phyloP scores from a whole-genome alignment of 1,140 invertebrate genomes.

The Pristionchus pacificus region DNA sequence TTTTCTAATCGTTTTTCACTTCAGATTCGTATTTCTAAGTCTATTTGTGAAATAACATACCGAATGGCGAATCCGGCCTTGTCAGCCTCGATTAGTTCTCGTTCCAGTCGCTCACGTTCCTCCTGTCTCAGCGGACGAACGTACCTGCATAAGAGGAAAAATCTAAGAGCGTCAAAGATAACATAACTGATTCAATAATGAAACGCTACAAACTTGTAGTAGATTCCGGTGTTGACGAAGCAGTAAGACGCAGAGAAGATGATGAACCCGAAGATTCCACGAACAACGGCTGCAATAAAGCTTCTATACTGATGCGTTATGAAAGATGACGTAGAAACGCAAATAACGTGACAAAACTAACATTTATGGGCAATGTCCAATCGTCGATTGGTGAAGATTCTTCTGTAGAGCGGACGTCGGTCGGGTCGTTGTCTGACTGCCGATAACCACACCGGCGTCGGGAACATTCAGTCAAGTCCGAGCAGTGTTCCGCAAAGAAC shows the following conservation, averaged over 20 bases:
- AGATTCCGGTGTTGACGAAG: constrained; percentile 45
- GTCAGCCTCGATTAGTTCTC: constrained; percentile 54
- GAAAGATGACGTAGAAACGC: background rate
- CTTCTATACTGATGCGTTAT: background rate
- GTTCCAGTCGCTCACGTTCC: constrained; percentile 41
- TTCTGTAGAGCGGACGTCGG: constrained; percentile 48
- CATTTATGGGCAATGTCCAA: constrained; percentile 48
- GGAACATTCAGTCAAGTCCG: constrained; percentile 22
- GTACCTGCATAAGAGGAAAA: constrained; percentile 1
- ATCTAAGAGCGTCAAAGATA: background rate
- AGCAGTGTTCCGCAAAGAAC: no score
- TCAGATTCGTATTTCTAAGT: no score
- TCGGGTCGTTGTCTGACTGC: constrained; percentile 35
- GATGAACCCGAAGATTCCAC: constrained; percentile 45
- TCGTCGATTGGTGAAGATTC: constrained; percentile 50
- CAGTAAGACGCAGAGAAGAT: constrained; percentile 47
- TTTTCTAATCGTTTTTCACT: no score
- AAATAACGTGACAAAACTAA: constrained; percentile 26
- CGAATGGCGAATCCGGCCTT: constrained; percentile 39
- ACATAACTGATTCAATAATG: no score
- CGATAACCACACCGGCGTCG: constrained; percentile 7
- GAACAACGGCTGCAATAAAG: constrained; percentile 39
- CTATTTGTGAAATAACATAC: constrained; percentile 15
- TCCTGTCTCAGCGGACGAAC: constrained; percentile 44
- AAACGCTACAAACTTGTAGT: no score